A percentile compares a stretch with the other conserved stretches of the same genome.
phyloP scores from a whole-genome alignment of 2,888 invertebrate species.

The Dynastes tityus region DNA sequence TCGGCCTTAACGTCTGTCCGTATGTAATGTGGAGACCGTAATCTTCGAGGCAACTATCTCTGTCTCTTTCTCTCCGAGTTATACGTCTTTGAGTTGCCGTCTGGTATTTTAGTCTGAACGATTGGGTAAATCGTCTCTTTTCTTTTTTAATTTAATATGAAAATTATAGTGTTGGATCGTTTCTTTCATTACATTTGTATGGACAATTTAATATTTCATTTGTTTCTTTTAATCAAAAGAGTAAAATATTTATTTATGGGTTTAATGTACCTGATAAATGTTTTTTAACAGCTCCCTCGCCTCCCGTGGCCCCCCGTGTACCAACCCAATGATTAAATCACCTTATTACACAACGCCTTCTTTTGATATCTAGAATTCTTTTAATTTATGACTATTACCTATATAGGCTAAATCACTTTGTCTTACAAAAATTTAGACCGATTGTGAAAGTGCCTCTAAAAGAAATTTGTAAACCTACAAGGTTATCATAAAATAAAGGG shows the following conservation, averaged over 20 bases:
- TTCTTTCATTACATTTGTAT: conserved; percentile 49
- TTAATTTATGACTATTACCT: too few relatives aligned
- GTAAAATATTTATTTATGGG: conserved; percentile 37
- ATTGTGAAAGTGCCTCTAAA: too few relatives aligned
- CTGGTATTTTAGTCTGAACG: conserved; percentile 19
- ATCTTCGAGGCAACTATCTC: conserved; percentile 1
- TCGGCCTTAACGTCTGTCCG: conserved; percentile 15
- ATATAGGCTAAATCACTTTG: too few relatives aligned
- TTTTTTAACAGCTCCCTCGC: neutral
- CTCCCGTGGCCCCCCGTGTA: too few relatives aligned
- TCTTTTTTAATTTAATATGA: conserved; percentile 50
- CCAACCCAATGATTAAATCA: neutral
- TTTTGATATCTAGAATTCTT: neutral
- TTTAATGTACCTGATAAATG: conserved; percentile 23
- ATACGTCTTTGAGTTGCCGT: conserved; percentile 29
- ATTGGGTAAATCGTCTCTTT: conserved; percentile 16
- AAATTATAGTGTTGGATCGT: conserved; percentile 50
- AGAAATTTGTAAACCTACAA: too few relatives aligned
- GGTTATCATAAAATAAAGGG: too few relatives aligned
- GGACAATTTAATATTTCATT: conserved; percentile 47
- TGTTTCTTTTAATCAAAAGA: conserved; percentile 44
- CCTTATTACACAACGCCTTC: neutral
- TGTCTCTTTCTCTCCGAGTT: neutral
- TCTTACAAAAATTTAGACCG: too few relatives aligned
- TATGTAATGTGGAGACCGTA: conserved; percentile 19